Conservation (phyloP, 2,797 vertebrate genomes). For the Sardinella longiceps region DNA sequence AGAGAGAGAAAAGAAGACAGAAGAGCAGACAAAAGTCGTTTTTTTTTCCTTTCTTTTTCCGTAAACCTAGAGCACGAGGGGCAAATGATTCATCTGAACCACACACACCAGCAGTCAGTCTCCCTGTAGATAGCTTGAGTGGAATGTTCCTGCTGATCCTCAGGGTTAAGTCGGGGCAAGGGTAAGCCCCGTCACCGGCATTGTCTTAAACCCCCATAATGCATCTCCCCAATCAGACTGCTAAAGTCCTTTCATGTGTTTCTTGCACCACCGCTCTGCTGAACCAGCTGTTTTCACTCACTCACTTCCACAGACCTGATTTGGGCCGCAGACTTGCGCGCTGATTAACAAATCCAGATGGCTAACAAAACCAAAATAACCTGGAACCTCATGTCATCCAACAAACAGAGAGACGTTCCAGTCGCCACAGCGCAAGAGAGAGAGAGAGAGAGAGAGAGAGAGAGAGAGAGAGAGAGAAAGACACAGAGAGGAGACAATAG, state of each 20-base stretch:
- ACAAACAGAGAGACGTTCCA: not conserved
- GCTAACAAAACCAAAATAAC: not conserved
- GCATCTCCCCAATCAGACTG: not conserved
- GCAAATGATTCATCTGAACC: not conserved
- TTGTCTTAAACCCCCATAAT: conserved; percentile 6
- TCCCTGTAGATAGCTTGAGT: not conserved
- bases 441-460: not conserved
- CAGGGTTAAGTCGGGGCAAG: not conserved
- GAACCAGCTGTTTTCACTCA: conserved; percentile 10
- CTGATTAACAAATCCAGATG: conserved; percentile 8
- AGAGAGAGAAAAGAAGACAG: not conserved
- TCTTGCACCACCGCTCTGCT: not conserved
- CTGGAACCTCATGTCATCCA: not conserved
- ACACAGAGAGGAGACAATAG: not conserved
- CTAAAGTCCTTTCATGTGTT: conserved; percentile 10
- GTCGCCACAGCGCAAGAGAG: not conserved
- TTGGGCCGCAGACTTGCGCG: not conserved
- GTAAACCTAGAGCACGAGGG: not conserved
- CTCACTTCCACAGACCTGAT: not conserved
- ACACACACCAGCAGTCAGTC: no score
- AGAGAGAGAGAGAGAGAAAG: not conserved
- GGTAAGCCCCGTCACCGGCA: not conserved
- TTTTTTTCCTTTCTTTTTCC: not conserved
- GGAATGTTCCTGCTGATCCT: not conserved
- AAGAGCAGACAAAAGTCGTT: not conserved